These are phyloP conservation scores for Aldabrachelys gigantea DNA, from an alignment of 2,113 vertebrate genomes.

Conservation along the genomic window DNA sequence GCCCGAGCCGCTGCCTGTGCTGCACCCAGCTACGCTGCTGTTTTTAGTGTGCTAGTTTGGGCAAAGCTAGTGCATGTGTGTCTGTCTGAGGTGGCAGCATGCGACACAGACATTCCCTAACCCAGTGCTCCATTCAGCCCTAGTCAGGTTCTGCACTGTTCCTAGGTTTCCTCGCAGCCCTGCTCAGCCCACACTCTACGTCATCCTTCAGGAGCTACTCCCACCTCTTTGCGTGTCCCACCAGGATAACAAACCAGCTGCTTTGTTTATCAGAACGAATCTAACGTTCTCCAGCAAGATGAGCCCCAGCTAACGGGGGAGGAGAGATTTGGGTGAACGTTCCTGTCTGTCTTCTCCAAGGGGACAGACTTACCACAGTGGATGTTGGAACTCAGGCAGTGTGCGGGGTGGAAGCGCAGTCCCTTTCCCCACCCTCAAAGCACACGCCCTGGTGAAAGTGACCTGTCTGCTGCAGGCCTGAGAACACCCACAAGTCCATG, in stretches of 20 bases:
- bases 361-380: fast-evolving
- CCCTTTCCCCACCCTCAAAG: not conserved
- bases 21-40: not conserved
- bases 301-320: not conserved
- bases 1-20: not conserved
- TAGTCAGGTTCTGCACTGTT: not conserved
- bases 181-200: not conserved
- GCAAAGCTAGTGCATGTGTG: no score
- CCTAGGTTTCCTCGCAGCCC: not conserved
- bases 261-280: not conserved
- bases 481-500: conserved; percentile 93
- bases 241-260: no score
- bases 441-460: not conserved
- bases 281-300: not conserved
- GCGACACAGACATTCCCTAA: no score
- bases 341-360: not conserved
- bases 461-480: conserved; percentile 80
- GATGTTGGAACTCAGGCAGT: fast-evolving
- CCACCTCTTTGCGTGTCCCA: not conserved
- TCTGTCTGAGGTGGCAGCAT: not conserved
- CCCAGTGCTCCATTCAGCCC: not conserved
- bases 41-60: not conserved
- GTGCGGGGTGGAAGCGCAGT: fast-evolving
- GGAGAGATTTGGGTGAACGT: not conserved
- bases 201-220: not conserved